These are phyloP conservation scores for Scylla paramamosain DNA, from an alignment of 1,140 invertebrate genomes.

Conservation along the genomic window DNA sequence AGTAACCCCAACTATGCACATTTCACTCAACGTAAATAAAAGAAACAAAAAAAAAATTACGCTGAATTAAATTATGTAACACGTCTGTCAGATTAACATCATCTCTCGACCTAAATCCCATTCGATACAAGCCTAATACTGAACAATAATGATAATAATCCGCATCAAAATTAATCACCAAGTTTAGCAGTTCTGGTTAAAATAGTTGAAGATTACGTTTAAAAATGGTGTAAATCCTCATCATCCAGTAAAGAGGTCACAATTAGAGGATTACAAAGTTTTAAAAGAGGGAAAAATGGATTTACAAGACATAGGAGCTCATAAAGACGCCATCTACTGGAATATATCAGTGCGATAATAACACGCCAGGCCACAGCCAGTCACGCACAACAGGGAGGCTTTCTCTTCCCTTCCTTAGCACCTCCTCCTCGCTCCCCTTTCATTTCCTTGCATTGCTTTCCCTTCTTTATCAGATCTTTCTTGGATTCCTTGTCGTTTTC, in stretches of 20 bases:
- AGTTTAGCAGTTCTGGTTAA: background rate
- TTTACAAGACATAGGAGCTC: background rate
- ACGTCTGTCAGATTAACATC: too few relatives aligned
- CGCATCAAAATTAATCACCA: too few relatives aligned
- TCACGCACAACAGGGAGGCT: background rate
- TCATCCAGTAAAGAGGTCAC: background rate
- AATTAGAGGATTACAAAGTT: background rate
- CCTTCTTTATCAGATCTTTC: background rate
- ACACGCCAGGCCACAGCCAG: background rate
- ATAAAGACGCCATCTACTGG: background rate
- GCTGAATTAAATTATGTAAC: too few relatives aligned
- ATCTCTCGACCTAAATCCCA: too few relatives aligned
- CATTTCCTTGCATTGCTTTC: background rate
- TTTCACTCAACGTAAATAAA: too few relatives aligned
- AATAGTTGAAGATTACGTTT: background rate
- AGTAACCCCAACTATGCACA: too few relatives aligned
- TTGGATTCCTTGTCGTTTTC: background rate
- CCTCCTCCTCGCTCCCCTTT: background rate
- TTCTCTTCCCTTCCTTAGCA: background rate
- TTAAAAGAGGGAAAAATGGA: background rate
- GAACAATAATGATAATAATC: too few relatives aligned
- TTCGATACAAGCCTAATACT: too few relatives aligned
- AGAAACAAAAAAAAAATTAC: too few relatives aligned
- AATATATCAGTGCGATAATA: background rate
- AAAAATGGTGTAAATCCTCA: background rate